A percentile compares a stretch with the other conserved stretches of the same genome.
These are phyloP conservation scores for Dryadula phaetusa DNA, from an alignment of 2,888 invertebrate genomes.

Conservation along the genomic window DNA sequence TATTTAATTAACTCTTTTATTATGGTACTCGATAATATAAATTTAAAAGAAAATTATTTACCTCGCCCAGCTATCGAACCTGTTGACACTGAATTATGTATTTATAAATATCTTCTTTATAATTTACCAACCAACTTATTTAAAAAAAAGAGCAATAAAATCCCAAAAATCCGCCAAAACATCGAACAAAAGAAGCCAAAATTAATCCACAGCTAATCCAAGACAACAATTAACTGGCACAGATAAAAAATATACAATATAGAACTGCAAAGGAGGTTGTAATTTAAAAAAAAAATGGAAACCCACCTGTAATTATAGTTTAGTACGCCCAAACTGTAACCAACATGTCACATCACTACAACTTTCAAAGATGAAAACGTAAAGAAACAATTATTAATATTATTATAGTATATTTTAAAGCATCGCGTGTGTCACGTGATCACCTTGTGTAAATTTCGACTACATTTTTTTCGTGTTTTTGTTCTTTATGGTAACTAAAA, in stretches of 20 bases:
- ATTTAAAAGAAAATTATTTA: no score
- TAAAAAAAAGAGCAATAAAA: background rate
- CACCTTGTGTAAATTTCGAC: conserved; percentile 49
- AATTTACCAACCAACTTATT: background rate
- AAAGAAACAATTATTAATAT: conserved; percentile 44
- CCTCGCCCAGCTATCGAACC: no score
- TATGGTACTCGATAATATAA: no score
- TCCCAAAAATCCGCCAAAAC: background rate
- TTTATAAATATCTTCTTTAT: background rate
- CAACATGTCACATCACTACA: conserved; percentile 55
- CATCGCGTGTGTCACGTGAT: conserved; percentile 53
- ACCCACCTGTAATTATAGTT: conserved; percentile 19
- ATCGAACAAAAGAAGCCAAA: conserved; percentile 1
- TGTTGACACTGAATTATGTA: background rate
- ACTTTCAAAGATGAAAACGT: conserved; percentile 30
- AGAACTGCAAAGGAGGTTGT: background rate
- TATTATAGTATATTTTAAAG: conserved; percentile 47
- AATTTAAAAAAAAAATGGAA: background rate
- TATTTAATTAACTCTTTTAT: no score
- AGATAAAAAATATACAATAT: conserved; percentile 11
- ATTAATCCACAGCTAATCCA: conserved; percentile 19
- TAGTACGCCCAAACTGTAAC: conserved; percentile 1
- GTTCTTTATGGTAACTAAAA: conserved; percentile 44
- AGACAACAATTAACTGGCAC: conserved; percentile 10
- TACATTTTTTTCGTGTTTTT: conserved; percentile 74